These are phyloP conservation scores for Tipula vernalis DNA, from an alignment of 2,888 invertebrate species.

Conservation along the genomic window DNA sequence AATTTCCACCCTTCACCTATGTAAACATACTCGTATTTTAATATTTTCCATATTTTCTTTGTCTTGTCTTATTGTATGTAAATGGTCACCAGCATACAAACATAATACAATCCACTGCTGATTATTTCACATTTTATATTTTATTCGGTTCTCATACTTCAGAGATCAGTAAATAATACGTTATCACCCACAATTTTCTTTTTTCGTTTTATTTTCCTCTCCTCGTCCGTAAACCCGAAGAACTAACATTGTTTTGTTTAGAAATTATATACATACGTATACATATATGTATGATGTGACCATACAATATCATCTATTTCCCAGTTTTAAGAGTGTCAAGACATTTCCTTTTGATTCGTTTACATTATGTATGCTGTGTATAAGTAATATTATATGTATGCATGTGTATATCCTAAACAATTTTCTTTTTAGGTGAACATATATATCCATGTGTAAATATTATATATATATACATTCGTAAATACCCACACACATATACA, in stretches of 20 bases:
- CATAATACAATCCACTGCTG: not conserved
- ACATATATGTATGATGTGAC: slow-evolving; percentile 6
- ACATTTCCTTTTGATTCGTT: slow-evolving; percentile 12
- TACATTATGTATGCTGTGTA: not conserved
- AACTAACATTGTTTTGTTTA: slow-evolving; percentile 10
- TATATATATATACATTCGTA: not conserved
- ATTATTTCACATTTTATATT: not conserved
- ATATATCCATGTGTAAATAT: not conserved
- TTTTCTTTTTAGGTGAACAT: not conserved
- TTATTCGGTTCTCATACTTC: not conserved
- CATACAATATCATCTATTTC: slow-evolving; percentile 11
- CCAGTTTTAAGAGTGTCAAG: slow-evolving; percentile 11
- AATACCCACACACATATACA: not conserved
- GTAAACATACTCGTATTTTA: not conserved
- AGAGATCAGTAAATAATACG: slow-evolving; percentile 6
- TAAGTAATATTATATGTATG: not conserved
- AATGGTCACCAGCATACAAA: not conserved
- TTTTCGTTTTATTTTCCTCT: not conserved
- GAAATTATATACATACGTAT: not conserved
- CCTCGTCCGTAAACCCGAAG: not conserved
- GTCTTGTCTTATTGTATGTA: slow-evolving; percentile 1
- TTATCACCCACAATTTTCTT: slow-evolving; percentile 8
- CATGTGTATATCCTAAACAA: not conserved
- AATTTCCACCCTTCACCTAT: not conserved
- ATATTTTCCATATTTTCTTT: not conserved